Base-by-base conservation (phyloP, 2,888 invertebrate genomes). In the Geotrupes spiniger region DNA sequence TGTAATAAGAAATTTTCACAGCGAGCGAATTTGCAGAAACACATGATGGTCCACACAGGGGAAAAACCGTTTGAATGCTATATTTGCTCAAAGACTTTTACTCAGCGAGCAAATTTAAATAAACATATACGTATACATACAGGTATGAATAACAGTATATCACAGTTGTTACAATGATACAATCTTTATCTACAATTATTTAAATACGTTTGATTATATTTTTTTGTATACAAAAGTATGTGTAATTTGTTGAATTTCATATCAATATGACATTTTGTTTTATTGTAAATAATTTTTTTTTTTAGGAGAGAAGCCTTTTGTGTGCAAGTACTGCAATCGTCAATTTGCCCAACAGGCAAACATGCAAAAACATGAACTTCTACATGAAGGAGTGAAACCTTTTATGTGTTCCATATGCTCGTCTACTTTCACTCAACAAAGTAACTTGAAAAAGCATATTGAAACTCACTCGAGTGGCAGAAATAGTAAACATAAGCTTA, bases 1-100 rank as follows among this genome's bases (percentile, higher is more conserved):
- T 60, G 60, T 29, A 51, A 47, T 17, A 60, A 59, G 51, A 49
- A 52, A n/a, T 60, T 60, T 45, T 56, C 60, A 2, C 60, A 60
- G 43, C 52, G 56, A 10, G 60, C 59, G n/a, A 60, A 60, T 42
- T 53, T 60, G 50, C 56, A 60, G 33, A 60, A 60, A 33, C 60
- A 60, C 36, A 42, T 55, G 42, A 49, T 59, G 28, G 49, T 59
- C 10, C 60, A 60, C 42, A 55, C 55, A 11, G 59, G 58, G 15
- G 58, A 58, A 43, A 58, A 56, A 38, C 60, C 60, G 5, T 59
- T 52, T 44, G 47, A 52, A 5, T 61, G 60, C 43, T 53, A 45
- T 31, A 42, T 57, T 10, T 61, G 60, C 40, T 38, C 43, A 11
- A 46, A 52, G 26, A 51, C 53, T 6, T 61, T 61, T 47, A 54